Base-by-base conservation (phyloP, 2,888 invertebrate genomes). In the Lapara coniferarum region DNA sequence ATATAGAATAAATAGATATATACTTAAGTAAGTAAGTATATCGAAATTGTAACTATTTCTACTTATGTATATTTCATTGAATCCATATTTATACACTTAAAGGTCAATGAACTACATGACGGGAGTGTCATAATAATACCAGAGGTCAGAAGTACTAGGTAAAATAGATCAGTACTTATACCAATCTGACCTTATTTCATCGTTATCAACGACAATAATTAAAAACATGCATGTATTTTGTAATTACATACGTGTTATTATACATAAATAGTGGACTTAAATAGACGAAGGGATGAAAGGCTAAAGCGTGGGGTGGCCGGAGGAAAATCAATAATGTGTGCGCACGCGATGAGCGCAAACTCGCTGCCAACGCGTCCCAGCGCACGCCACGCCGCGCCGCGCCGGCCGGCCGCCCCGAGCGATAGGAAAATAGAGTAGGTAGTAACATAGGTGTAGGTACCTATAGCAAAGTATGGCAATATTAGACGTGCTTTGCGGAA, bases 281-380 rank as follows among this genome's bases (percentile, higher is more conserved):
- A 72, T 74, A 79, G 74, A 71, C 75, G 75, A 78, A 77, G 82
- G 80, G 81, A 76, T 76, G 82, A 77, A 79, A 75, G 74, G 73
- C 73, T 72, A 71, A 75, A 73, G 72, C 74, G 76, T 72, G 67
- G 85, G 85, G 83, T 79, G 72, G 77, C 66, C 72, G 72, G 72
- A 76, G 72, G 75, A 78, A 86, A 87, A 90, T 90, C 90, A 86
- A 90, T 90, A 90, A 70, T 71, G 81, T 80, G 85, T 89, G 90
- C 90, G 90, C 90, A 90, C 90, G 90, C 90, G 90, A 89, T 89
- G 84, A 78, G 83, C 84, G 82, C 85, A 79, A 80, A 76, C 77
- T 77, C 77, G 75, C 73, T 77, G 73, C 72, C 69, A 49, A 46
- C 63, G 19, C 63, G 46, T 19, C 74, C 74, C 75, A 73, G 72